Evolutionary conservation across 1,140 invertebrate genomes (phyloP), one percentile per base, ranked within the genome.

Genomic region (Ceratina australensis): DNA sequence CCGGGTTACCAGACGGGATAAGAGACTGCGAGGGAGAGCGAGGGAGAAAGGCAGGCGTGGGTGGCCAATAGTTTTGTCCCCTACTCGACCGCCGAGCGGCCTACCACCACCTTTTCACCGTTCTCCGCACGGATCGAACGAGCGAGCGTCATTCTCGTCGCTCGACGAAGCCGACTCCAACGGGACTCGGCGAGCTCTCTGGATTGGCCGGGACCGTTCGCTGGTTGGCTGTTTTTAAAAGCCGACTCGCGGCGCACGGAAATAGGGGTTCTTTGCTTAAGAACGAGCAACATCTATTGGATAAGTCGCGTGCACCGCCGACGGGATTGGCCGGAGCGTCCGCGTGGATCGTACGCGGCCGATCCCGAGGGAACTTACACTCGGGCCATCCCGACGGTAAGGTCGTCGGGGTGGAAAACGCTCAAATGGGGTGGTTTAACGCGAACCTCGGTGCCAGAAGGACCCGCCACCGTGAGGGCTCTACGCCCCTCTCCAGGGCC

Each of bases 361-460:
- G 64, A 72, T 47, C 54, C 78, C 26, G 76, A 57, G 73, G 83
- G 82, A 77, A 79, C 80, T 88, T 90, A 90, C 90, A 90, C 91
- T 91, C 89, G 89, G 83, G 78, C 83, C 83, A 85, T 68, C 89
- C 89, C 88, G 85, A 89, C 82, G 88, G 87, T 91, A 91, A 92
- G 90, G 90, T 92, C 89, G 90, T 87, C 89, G 87, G 91, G 90
- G 89, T 92, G 91, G 91, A 92, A 92, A 92, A 92, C 91, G 91
- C 89, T 91, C 91, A 92, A 92, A 92, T 92, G 90, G 91, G 91
- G 91, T 92, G 91, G 91, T 92, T 92, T 92, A 92, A 91, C 90
- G 90, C 90, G 90, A 91, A 89, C 87, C 90, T 91, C 88, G 88
- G 85, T 89, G 89, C 87, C 89, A 90, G 90, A 91, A 92, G 90